Conservation (phyloP, 1,140 invertebrate species). For the Aethina tumida region DNA sequence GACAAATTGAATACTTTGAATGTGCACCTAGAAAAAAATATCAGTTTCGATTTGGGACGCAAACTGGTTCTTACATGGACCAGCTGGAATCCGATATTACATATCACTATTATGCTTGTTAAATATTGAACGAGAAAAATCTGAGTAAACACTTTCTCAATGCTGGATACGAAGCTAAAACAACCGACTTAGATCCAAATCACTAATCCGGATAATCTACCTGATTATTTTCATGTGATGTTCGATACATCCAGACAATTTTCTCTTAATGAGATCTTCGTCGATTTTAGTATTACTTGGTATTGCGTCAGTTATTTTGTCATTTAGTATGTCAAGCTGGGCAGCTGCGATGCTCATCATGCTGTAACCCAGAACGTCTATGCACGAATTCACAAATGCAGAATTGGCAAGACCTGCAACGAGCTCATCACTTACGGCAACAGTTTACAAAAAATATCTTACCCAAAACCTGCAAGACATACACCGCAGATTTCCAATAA, state of each 20-base stretch:
- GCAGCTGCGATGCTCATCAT: constrained; percentile 9
- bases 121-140: constrained; percentile 15
- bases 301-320: neutral
- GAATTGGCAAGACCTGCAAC: neutral
- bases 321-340: constrained; percentile 11
- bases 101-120: constrained; percentile 16
- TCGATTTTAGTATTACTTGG: neutral
- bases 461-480: constrained; percentile 10
- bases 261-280: too few species aligned
- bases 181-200: too few species aligned
- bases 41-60: too few species aligned
- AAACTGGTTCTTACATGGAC: constrained; percentile 17
- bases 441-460: neutral
- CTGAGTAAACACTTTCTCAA: constrained; percentile 14
- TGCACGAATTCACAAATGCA: constrained; percentile 8
- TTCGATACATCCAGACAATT: constrained; percentile 9
- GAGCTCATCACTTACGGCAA: neutral
- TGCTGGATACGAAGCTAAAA: constrained; percentile 9
- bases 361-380: constrained; percentile 9
- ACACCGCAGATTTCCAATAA: constrained; percentile 3
- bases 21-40: too few species aligned
- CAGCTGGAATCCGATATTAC: constrained; percentile 19
- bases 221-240: constrained; percentile 11
- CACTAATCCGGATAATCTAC: constrained; percentile 5
- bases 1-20: too few species aligned